Conservation (phyloP, 2,888 invertebrate species). For the Sclerodermus sp. region DNA sequence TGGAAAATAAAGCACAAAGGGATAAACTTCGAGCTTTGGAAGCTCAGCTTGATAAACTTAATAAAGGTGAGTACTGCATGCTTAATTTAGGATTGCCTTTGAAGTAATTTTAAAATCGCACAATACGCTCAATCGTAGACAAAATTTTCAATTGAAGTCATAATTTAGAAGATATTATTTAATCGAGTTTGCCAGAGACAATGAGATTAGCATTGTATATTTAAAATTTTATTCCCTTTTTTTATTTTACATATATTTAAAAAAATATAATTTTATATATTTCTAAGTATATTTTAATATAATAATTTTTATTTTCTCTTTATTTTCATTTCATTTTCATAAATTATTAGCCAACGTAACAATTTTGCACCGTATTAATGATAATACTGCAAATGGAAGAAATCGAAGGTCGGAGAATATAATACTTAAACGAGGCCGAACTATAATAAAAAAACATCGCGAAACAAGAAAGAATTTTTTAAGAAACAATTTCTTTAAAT, state of each 20-base stretch:
- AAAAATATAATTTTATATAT: no score
- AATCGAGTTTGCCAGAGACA: not conserved
- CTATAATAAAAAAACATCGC: conserved; percentile 36
- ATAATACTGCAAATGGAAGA: conserved; percentile 23
- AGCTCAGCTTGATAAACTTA: conserved; percentile 76
- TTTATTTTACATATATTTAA: no score
- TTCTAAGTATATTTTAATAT: not conserved
- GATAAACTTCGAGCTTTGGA: conserved; percentile 77
- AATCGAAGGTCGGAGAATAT: conserved; percentile 35
- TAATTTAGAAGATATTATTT: not conserved
- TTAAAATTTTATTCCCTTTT: not conserved
- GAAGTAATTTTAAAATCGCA: no score
- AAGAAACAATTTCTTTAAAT: conserved; percentile 7
- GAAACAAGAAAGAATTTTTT: conserved; percentile 16
- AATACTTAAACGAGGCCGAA: conserved; percentile 49
- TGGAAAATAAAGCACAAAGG: conserved; percentile 79
- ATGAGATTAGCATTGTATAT: not conserved
- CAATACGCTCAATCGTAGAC: no score
- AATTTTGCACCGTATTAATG: conserved; percentile 24
- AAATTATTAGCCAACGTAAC: conserved; percentile 27
- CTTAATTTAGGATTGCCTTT: no score
- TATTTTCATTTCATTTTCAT: conserved; percentile 10
- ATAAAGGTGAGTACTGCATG: conserved; percentile 64
- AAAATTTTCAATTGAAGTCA: not conserved
- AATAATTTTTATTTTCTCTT: conserved; percentile 9